Evolutionary conservation across 2,797 vertebrate genomes (phyloP).

Genomic region (Pterois miles): DNA sequence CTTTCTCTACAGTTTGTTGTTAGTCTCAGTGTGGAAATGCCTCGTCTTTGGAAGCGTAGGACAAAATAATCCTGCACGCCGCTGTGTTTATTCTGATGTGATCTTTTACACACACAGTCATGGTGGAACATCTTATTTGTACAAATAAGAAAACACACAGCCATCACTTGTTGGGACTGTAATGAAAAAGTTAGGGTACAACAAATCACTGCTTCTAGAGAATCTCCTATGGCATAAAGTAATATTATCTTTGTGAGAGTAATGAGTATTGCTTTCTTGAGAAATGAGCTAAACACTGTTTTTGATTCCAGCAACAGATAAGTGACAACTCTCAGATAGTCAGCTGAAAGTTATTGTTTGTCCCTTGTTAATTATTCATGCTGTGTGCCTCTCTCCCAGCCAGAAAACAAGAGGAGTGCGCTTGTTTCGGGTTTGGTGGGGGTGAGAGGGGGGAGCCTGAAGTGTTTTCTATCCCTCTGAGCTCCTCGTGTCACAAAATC

Average conservation of each 20-base stretch:
- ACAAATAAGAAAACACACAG: neutral
- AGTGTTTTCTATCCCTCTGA: conserved; percentile 76
- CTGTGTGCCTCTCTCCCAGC: conserved; percentile 52
- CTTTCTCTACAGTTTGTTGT: neutral
- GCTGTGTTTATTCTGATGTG: neutral
- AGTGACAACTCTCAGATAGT: conserved; percentile 43
- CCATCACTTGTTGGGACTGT: neutral
- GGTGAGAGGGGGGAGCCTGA: conserved; percentile 14
- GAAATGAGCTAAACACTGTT: conserved; percentile 7
- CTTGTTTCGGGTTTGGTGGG: conserved; percentile 62
- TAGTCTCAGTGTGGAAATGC: neutral
- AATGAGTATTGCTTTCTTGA: conserved; percentile 3
- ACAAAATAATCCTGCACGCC: neutral
- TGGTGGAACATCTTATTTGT: neutral
- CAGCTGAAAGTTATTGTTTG: conserved; percentile 64
- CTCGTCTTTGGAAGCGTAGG: neutral
- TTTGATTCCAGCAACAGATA: conserved; percentile 52
- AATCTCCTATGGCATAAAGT: neutral
- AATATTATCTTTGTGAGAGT: neutral
- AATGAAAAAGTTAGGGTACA: conserved; percentile 13
- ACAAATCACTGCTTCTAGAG: conserved; percentile 5
- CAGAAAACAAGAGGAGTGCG: conserved; percentile 67
- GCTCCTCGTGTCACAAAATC: conserved; percentile 80
- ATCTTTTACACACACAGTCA: neutral
- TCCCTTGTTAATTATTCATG: conserved; percentile 74